Percentiles rank a stretch among this genome's conserved stretches.
Conservation (phyloP, 2,797 vertebrate genomes). For the Heteromormyrus szaboi region DNA sequence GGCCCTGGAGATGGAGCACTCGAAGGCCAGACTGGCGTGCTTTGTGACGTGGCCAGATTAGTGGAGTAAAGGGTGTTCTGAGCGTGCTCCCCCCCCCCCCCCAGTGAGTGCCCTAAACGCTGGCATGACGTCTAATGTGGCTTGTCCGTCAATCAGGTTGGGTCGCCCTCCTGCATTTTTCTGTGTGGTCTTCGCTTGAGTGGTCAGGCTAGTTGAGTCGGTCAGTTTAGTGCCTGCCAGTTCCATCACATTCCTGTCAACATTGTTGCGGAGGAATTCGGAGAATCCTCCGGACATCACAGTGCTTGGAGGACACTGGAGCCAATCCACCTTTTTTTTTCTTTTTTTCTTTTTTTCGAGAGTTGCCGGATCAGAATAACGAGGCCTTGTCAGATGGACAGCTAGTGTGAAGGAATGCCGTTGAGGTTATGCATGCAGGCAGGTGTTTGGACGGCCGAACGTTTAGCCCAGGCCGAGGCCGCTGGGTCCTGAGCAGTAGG, state of each 20-base stretch:
- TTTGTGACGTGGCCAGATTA: neutral
- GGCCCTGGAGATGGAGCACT: neutral
- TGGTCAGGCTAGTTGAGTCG: neutral
- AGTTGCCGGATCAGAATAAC: neutral
- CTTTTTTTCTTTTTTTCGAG: neutral
- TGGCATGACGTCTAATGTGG: neutral
- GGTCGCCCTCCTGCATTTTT: neutral
- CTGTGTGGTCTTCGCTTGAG: neutral
- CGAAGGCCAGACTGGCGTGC: neutral
- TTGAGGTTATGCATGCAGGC: neutral
- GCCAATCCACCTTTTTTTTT: neutral
- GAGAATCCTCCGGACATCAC: conserved; percentile 26
- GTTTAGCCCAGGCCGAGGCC: neutral
- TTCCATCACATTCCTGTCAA: conserved; percentile 21
- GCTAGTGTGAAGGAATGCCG: neutral
- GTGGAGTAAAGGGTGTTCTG: neutral
- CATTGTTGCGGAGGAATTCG: conserved; percentile 21
- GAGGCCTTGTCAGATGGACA: neutral
- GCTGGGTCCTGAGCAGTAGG: neutral
- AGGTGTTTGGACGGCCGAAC: neutral
- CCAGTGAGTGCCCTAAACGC: neutral
- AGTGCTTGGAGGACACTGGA: neutral
- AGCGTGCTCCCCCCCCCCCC: neutral
- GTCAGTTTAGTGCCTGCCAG: neutral
- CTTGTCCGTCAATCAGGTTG: neutral